phyloP scores from a whole-genome alignment of 2,113 vertebrate species.

The Serilophus lunatus region DNA sequence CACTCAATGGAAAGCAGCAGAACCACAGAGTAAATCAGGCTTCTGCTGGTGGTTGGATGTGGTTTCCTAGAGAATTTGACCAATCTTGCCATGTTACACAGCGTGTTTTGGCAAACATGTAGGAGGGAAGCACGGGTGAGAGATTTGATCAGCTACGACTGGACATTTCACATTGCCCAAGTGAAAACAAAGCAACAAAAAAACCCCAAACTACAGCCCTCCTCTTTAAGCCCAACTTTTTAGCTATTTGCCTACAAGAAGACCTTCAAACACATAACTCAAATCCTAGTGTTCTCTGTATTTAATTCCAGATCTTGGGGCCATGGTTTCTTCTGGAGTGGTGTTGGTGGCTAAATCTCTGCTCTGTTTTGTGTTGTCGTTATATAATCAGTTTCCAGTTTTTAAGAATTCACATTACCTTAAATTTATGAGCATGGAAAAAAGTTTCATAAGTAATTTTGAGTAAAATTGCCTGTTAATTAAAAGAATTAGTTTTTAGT shows the following conservation, averaged over 20 bases:
- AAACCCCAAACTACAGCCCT: not conserved
- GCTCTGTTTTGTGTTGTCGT: not conserved
- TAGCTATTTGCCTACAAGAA: not conserved
- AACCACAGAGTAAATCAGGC: not conserved
- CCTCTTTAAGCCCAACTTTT: not conserved
- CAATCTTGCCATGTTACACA: not conserved
- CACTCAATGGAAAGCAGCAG: not conserved
- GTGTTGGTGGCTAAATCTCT: not conserved
- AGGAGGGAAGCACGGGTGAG: not conserved
- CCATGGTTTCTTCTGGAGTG: not conserved
- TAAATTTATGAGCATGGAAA: not conserved
- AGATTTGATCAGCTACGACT: not conserved
- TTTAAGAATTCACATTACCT: not conserved
- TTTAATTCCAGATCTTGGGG: not conserved
- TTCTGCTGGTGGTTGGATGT: not conserved
- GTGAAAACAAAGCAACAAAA: not conserved
- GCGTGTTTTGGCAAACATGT: not conserved
- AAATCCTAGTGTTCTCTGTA: not conserved
- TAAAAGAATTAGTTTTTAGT: not conserved
- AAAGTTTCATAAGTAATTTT: not conserved
- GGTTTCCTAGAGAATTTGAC: not conserved
- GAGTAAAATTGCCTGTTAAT: not conserved
- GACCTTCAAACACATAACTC: not conserved
- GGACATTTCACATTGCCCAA: not conserved
- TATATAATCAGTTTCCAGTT: not conserved